phyloP scores from a whole-genome alignment of 2,797 vertebrate species.

The Pteronotus mesoamericanus region DNA sequence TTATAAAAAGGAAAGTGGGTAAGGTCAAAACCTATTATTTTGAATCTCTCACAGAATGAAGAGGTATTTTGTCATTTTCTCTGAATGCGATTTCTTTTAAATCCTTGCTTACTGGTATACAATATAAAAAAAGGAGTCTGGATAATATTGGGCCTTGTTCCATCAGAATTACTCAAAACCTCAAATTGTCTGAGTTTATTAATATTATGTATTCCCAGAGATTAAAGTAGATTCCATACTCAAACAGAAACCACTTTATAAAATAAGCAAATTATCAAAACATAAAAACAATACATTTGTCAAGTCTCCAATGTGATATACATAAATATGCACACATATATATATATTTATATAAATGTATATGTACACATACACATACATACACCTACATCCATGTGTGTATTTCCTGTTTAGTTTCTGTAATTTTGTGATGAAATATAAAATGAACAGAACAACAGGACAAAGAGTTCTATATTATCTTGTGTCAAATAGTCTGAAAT shows the following conservation, averaged over 20 bases:
- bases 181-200: constrained; percentile 25
- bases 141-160: background rate
- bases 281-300: background rate
- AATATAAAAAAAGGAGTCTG: constrained; percentile 38
- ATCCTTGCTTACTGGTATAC: background rate
- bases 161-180: background rate
- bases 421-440: constrained; percentile 13
- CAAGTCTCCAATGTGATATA: background rate
- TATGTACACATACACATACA: background rate
- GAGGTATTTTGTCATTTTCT: constrained; percentile 10
- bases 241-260: background rate
- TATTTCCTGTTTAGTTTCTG: background rate
- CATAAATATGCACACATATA: background rate
- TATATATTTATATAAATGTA: background rate
- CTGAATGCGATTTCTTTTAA: constrained; percentile 50
- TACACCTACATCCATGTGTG: background rate
- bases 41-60: background rate
- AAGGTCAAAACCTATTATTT: background rate
- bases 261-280: constrained; percentile 32
- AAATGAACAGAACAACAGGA: background rate
- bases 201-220: constrained; percentile 13
- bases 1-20: background rate
- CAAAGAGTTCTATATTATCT: background rate
- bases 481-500: background rate
- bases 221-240: constrained; percentile 1